phyloP scores from a whole-genome alignment of 2,888 invertebrate species.

The Anagyrus pseudococci region DNA sequence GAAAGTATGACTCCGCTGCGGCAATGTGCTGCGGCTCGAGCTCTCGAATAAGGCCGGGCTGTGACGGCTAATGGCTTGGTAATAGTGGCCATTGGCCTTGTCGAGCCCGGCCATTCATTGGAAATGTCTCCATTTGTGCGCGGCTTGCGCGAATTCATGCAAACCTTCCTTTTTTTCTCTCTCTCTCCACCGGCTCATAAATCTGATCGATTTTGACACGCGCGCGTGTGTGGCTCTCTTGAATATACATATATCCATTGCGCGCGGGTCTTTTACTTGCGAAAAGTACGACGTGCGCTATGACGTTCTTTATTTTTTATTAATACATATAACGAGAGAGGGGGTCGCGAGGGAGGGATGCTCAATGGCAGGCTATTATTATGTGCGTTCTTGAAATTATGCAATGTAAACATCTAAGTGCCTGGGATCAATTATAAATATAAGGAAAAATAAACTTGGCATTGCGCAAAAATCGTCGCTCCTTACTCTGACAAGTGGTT shows the following conservation, averaged over 20 bases:
- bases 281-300: no score
- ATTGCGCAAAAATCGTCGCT: no score
- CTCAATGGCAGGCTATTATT: background rate
- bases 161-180: background rate
- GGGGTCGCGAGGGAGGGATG: background rate
- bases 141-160: no score
- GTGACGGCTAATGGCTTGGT: background rate
- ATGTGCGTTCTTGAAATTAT: background rate
- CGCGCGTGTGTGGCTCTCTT: no score
- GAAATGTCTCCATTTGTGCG: background rate
- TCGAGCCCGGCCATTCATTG: background rate
- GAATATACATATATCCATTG: background rate
- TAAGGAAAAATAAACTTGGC: no score
- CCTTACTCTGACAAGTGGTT: no score
- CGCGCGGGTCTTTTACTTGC: background rate
- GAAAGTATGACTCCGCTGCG: background rate
- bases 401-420: background rate
- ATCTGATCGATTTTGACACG: background rate
- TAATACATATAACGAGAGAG: no score
- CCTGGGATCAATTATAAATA: no score
- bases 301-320: no score
- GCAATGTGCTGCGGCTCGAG: background rate
- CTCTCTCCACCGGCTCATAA: no score
- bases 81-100: background rate
- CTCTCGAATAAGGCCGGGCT: background rate